Percentiles rank a stretch among this genome's conserved stretches.
These are phyloP conservation scores for Hippocampus kuda DNA, from an alignment of 2,797 vertebrate genomes.

Conservation along the genomic window DNA sequence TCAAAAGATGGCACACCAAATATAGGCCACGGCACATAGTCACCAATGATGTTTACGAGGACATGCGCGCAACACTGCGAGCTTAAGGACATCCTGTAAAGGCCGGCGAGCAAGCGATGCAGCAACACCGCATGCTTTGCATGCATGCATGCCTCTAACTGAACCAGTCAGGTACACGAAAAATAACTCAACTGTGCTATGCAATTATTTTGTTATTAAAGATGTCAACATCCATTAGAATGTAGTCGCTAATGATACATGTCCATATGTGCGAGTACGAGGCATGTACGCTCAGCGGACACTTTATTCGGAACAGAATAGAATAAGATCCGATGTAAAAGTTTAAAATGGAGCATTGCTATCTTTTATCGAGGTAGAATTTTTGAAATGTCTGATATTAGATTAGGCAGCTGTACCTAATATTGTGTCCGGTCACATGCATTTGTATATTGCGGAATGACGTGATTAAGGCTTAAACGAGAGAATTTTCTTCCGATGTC, in stretches of 20 bases:
- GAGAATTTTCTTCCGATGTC: too few species aligned
- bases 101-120: not conserved
- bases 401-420: too few species aligned
- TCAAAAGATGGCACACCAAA: not conserved
- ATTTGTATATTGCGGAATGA: too few species aligned
- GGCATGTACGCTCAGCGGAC: too few species aligned
- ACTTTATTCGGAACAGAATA: too few species aligned
- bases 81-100: constrained; percentile 12
- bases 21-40: not conserved
- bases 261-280: too few species aligned
- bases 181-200: not conserved
- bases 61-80: constrained; percentile 49
- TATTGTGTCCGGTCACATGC: too few species aligned
- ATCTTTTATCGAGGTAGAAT: too few species aligned
- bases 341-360: too few species aligned
- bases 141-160: not conserved
- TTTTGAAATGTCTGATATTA: too few species aligned
- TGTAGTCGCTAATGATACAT: not conserved
- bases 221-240: not conserved
- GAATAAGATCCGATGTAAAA: too few species aligned
- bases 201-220: not conserved
- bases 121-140: not conserved
- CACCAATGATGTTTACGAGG: constrained; percentile 55
- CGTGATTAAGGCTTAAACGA: too few species aligned
- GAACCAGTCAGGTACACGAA: not conserved